Evolutionary conservation across 1,140 invertebrate genomes (phyloP).

Genomic region (Aphaenogaster floridana): DNA sequence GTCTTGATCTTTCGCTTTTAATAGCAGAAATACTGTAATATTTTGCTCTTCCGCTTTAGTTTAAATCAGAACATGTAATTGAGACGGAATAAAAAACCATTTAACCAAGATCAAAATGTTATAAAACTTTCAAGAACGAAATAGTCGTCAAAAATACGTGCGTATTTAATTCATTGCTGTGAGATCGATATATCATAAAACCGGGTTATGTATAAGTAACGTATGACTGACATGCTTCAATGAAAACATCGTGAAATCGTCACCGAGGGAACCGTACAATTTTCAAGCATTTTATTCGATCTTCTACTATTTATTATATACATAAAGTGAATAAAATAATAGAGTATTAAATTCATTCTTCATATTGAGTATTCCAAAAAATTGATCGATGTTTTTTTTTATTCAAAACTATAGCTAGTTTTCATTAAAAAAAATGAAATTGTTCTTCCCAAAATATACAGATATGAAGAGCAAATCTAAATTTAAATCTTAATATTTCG

Average conservation of each 20-base stretch:
- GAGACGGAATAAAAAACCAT: background rate
- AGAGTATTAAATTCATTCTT: background rate
- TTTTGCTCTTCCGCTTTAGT: background rate
- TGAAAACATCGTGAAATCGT: conserved; percentile 57
- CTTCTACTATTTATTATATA: conserved; percentile 36
- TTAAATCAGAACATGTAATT: background rate
- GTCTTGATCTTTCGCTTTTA: background rate
- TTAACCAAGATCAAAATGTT: conserved; percentile 15
- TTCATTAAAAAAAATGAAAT: background rate
- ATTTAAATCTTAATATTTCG: background rate
- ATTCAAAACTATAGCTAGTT: background rate
- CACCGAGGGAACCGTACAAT: conserved; percentile 59
- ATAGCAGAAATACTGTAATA: background rate
- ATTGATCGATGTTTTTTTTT: background rate
- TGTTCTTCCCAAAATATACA: background rate
- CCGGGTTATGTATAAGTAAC: conserved; percentile 12
- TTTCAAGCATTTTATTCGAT: conserved; percentile 54
- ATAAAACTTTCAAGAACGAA: background rate
- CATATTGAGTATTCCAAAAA: background rate
- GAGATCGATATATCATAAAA: conserved; percentile 9
- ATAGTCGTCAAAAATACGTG: background rate
- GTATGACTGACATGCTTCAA: conserved; percentile 44
- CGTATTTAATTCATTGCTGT: conserved; percentile 30
- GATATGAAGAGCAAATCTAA: background rate
- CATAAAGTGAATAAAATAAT: background rate